Evolutionary conservation across 2,113 vertebrate genomes (phyloP).

Genomic region (Anguilla japonica): DNA sequence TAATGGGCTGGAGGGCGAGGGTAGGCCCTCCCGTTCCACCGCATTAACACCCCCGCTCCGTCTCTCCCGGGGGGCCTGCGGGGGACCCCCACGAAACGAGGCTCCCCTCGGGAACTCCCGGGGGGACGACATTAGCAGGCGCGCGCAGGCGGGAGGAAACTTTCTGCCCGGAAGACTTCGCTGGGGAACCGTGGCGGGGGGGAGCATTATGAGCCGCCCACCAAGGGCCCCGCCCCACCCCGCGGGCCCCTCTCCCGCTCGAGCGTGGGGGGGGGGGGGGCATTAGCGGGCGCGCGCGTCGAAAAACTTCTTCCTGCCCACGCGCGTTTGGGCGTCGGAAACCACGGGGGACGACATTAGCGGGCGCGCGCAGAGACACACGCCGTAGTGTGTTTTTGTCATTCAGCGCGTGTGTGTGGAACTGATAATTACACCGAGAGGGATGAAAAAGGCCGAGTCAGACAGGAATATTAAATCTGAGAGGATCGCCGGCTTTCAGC

Average conservation of each 20-base stretch:
- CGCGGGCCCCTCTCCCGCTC: background rate
- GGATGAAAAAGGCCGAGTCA: constrained; percentile 23
- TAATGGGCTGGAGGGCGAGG: constrained; percentile 1
- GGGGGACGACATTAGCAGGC: constrained; percentile 1
- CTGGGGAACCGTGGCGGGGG: background rate
- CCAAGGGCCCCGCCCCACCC: constrained; percentile 4
- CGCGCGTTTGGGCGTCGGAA: background rate
- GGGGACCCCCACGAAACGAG: background rate
- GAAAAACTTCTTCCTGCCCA: background rate
- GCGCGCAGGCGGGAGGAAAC: background rate
- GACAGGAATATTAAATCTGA: constrained; percentile 27
- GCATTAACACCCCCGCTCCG: background rate
- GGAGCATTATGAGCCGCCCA: constrained; percentile 5
- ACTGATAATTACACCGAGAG: constrained; percentile 11
- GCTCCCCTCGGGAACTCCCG: background rate
- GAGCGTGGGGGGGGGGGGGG: background rate
- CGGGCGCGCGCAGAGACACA: background rate
- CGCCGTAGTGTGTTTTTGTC: constrained; percentile 16
- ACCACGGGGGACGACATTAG: constrained; percentile 4
- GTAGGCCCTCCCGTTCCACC: background rate
- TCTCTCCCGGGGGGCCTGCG: background rate
- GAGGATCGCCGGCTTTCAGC: background rate
- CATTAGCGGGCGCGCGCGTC: background rate
- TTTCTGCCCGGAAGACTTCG: constrained; percentile 2
- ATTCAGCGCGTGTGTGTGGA: constrained; percentile 15